Evolutionary conservation across 1,140 invertebrate genomes (phyloP), one percentile per base, ranked within the genome.

Genomic region (Eupristina koningsbergeri): DNA sequence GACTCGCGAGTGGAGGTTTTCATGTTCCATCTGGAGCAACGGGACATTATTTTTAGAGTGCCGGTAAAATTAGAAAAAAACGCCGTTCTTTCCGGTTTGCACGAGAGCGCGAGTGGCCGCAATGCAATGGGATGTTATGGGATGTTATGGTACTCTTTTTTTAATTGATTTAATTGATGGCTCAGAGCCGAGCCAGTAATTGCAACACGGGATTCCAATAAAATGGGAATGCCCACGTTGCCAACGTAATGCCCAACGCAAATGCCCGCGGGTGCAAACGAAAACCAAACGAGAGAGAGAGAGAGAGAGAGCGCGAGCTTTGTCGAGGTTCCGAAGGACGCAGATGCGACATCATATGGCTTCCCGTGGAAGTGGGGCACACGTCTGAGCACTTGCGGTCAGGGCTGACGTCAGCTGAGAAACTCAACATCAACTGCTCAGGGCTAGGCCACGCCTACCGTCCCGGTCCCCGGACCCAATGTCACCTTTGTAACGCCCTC

Each of bases 61-160:
- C 17, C 64, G 64, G 64, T 67, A 67, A 67, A 67, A 67, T 67
- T 67, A 67, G 64, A 67, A 36, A 29, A 67, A 64, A 39, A 22
- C 36, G n/a, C 36, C 64, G 13, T 19, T 67, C 22, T 67, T 67
- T 67, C 64, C 31, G 64, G 34, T 19, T 34, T 64, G 9, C 13
- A 9, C n/a, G n/a, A n/a, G n/a, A n/a, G n/a, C n/a, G n/a, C n/a
- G n/a, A n/a, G n/a, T n/a, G n/a, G n/a, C n/a, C n/a, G n/a, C n/a
- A n/a, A n/a, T n/a, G n/a, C n/a, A n/a, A n/a, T n/a, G n/a, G n/a
- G n/a, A n/a, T n/a, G n/a, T n/a, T n/a, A n/a, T n/a, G n/a, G n/a
- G n/a, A n/a, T n/a, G n/a, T n/a, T n/a, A n/a, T n/a, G n/a, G n/a
- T n/a, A n/a, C n/a, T n/a, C n/a, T n/a, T n/a, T n/a, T n/a, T n/a